Evolutionary conservation across 2,797 vertebrate species (phyloP).

Genomic region (Tenualosa thibaudeaui): DNA sequence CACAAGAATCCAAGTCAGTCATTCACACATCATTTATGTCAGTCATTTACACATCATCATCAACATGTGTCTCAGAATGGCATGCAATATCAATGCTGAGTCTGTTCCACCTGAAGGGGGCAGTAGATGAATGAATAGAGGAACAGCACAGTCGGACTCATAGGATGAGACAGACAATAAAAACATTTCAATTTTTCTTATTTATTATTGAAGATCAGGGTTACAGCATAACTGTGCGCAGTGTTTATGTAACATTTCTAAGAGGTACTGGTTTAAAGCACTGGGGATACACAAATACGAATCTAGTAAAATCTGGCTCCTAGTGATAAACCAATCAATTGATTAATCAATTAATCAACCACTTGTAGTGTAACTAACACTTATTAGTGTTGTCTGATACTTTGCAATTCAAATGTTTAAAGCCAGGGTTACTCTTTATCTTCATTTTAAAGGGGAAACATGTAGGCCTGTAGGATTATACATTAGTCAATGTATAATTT

Average conservation of each 20-base stretch:
- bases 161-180: neutral
- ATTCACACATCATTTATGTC: neutral
- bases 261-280: neutral
- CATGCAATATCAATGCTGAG: neutral
- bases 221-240: neutral
- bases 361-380: too few relatives aligned
- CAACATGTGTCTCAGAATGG: neutral
- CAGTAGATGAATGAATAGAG: conserved; percentile 30
- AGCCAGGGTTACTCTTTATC: neutral
- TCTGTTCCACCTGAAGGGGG: conserved; percentile 42
- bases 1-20: neutral
- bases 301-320: neutral
- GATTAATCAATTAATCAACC: too few relatives aligned
- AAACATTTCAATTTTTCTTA: neutral
- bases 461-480: too few relatives aligned
- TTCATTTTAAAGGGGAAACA: neutral
- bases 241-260: neutral
- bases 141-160: neutral
- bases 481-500: too few relatives aligned
- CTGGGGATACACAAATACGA: neutral
- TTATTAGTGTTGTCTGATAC: too few relatives aligned
- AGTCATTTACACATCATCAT: neutral
- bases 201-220: neutral
- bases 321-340: too few relatives aligned
- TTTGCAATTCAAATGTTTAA: too few relatives aligned